Evolutionary conservation across 1,140 invertebrate genomes (phyloP).

Genomic region (Alviniconcha marisindica): DNA sequence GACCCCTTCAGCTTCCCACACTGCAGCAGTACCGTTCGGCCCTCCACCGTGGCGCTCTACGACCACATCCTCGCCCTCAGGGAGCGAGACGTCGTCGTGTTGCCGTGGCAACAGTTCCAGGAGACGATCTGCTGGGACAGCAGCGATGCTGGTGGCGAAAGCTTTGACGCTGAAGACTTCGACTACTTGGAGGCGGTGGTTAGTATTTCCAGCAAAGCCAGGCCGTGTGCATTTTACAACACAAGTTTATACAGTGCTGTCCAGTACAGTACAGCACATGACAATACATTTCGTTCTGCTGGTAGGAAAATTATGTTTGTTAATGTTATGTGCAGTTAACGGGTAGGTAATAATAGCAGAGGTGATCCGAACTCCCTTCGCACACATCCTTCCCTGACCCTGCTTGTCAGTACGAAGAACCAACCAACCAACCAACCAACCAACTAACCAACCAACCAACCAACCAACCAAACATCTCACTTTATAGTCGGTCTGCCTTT

Average conservation of each 20-base stretch:
- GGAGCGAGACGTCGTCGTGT: constrained; percentile 37
- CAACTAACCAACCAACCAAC: too few species aligned
- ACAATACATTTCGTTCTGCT: not conserved
- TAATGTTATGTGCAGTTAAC: too few species aligned
- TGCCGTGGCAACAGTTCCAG: constrained; percentile 42
- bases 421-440: too few species aligned
- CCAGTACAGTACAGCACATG: not conserved
- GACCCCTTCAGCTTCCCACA: constrained; percentile 32
- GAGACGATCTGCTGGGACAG: too few species aligned
- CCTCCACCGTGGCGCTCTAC: constrained; percentile 33
- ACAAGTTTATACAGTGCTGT: not conserved
- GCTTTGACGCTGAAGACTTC: constrained; percentile 18
- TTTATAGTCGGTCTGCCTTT: too few species aligned
- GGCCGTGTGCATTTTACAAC: too few species aligned
- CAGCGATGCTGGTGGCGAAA: not conserved
- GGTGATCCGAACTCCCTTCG: too few species aligned
- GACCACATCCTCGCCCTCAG: constrained; percentile 46
- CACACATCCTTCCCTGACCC: too few species aligned
- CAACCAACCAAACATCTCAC: too few species aligned
- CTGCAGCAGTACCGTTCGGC: constrained; percentile 32
- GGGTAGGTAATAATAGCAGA: too few species aligned
- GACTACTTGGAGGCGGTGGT: constrained; percentile 35
- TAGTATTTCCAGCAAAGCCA: not conserved
- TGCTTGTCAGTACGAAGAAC: too few species aligned
- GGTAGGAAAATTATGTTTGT: too few species aligned